A percentile compares a stretch with the other conserved stretches of the same genome.
phyloP scores from a whole-genome alignment of 2,888 invertebrate genomes.

The Brenthis hecate region DNA sequence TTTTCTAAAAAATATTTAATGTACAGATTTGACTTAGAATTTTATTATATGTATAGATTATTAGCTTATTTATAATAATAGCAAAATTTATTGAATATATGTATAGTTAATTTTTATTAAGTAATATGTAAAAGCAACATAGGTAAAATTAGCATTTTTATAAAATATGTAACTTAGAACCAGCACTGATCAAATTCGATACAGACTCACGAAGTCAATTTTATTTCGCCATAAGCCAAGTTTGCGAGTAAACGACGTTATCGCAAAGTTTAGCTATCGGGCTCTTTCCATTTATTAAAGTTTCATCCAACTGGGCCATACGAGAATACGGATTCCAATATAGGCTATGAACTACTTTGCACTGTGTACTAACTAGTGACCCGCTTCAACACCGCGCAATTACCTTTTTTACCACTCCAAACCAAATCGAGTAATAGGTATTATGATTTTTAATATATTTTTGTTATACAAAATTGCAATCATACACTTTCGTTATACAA shows the following conservation, averaged over 20 bases:
- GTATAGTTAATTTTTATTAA: too few relatives aligned
- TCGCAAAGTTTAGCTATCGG: constrained; percentile 61
- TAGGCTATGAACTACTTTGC: constrained; percentile 42
- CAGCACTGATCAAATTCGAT: neutral
- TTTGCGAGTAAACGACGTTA: constrained; percentile 58
- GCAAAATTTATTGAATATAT: too few relatives aligned
- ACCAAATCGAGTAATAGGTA: constrained; percentile 5
- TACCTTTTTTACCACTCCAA: constrained; percentile 27
- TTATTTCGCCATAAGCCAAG: constrained; percentile 55
- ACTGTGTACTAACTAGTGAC: constrained; percentile 36
- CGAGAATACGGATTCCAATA: constrained; percentile 53
- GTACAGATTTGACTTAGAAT: too few relatives aligned
- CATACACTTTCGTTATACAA: too few relatives aligned
- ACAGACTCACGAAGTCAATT: constrained; percentile 44
- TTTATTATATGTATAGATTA: too few relatives aligned
- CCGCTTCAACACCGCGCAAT: constrained; percentile 28
- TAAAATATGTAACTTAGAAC: neutral
- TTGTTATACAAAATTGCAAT: neutral
- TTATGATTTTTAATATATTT: neutral
- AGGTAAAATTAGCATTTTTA: neutral
- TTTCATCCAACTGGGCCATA: constrained; percentile 62
- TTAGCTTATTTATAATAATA: too few relatives aligned
- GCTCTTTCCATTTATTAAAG: constrained; percentile 67
- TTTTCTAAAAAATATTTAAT: too few relatives aligned
- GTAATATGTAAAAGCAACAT: too few relatives aligned